Conservation (phyloP, 2,888 invertebrate genomes). For the Nasonovia ribisnigri region DNA sequence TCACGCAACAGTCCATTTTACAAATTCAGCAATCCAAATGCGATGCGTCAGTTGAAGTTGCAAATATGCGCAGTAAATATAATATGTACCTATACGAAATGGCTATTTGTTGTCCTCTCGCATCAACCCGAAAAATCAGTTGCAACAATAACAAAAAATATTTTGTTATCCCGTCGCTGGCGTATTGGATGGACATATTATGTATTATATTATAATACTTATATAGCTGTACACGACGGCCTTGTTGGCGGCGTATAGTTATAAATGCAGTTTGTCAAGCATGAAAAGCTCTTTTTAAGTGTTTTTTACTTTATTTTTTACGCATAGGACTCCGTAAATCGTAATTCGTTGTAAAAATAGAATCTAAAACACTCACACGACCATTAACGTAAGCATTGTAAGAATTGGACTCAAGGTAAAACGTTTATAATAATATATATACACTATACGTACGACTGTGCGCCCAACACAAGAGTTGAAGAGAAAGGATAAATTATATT, state of each 20-base stretch:
- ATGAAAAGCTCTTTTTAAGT: constrained; percentile 52
- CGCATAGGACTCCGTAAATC: background rate
- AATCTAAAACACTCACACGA: constrained; percentile 47
- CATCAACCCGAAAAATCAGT: background rate
- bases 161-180: background rate
- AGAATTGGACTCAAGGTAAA: constrained; percentile 59
- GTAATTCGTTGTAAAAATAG: constrained; percentile 40
- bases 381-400: constrained; percentile 30
- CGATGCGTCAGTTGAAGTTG: background rate
- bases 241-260: background rate
- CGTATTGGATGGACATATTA: background rate
- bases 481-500: constrained; percentile 58
- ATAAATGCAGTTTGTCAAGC: constrained; percentile 31
- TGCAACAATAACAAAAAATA: background rate
- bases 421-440: background rate
- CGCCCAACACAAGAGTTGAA: constrained; percentile 38
- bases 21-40: background rate
- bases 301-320: constrained; percentile 19
- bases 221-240: background rate
- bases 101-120: background rate
- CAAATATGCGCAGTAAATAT: background rate
- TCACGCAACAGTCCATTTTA: background rate
- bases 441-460: background rate
- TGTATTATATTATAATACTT: background rate
- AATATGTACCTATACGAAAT: background rate